Percentiles rank a stretch among this genome's conserved stretches.
phyloP scores from a whole-genome alignment of 2,888 invertebrate species.

The Rhamphomyia laevipes region DNA sequence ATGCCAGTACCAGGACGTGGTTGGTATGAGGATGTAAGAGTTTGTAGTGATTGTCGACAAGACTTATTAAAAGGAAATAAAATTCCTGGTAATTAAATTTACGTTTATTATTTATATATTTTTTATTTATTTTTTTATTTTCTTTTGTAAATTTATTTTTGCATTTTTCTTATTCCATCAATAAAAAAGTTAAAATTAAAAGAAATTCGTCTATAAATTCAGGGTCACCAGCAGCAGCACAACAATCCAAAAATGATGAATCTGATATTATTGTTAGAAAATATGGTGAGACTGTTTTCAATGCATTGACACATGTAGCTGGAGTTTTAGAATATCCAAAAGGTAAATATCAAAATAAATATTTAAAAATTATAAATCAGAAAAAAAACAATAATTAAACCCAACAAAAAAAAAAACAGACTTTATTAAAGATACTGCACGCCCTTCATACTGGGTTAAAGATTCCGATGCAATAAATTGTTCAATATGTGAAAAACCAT shows the following conservation, averaged over 20 bases:
- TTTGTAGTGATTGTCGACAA: conserved; percentile 55
- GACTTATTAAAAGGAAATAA: conserved; percentile 21
- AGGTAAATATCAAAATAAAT: conserved; percentile 38
- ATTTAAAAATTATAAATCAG: background rate
- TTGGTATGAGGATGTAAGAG: conserved; percentile 57
- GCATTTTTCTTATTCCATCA: conserved; percentile 5
- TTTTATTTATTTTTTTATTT: background rate
- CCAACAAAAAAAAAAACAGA: conserved; percentile 28
- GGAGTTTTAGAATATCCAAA: conserved; percentile 61
- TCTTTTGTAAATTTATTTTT: conserved; percentile 1
- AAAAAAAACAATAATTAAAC: background rate
- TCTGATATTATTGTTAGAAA: conserved; percentile 47
- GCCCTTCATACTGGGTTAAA: conserved; percentile 71
- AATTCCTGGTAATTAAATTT: conserved; percentile 23
- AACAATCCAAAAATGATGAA: conserved; percentile 31
- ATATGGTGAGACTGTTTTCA: conserved; percentile 61
- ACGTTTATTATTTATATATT: background rate
- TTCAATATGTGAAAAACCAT: conserved; percentile 48
- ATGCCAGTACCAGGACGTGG: conserved; percentile 59
- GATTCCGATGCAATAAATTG: conserved; percentile 58
- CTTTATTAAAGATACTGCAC: conserved; percentile 59
- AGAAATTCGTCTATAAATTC: conserved; percentile 9
- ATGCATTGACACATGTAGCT: conserved; percentile 55
- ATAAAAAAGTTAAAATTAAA: conserved; percentile 9
- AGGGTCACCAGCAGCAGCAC: conserved; percentile 20